A percentile compares a stretch with the other conserved stretches of the same genome.
These are phyloP conservation scores for Semnornis frantzii DNA, from an alignment of 2,113 vertebrate species.

Conservation along the genomic window DNA sequence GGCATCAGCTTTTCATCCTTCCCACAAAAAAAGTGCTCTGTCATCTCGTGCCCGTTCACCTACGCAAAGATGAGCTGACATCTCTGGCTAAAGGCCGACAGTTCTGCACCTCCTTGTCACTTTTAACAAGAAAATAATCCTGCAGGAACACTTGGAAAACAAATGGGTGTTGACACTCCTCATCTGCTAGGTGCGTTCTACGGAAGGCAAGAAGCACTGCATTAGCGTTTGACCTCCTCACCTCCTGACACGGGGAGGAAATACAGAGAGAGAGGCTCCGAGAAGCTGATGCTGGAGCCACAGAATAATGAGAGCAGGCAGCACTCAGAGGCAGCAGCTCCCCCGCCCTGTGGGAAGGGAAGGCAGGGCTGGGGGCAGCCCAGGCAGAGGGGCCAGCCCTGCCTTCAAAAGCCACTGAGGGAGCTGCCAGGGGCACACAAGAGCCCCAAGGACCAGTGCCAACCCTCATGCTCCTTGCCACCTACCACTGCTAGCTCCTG, in stretches of 20 bases:
- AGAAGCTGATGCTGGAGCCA: conserved; percentile 21
- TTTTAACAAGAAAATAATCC: conserved; percentile 71
- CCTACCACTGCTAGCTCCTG: accelerated
- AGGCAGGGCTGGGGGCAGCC: neutral
- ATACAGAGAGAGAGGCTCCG: neutral
- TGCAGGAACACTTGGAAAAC: conserved; percentile 60
- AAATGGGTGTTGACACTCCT: conserved; percentile 66
- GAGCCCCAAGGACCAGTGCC: accelerated
- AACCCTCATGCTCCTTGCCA: neutral
- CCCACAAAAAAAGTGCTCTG: conserved; percentile 38
- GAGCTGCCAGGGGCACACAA: neutral
- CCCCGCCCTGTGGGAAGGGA: accelerated
- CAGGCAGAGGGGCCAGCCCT: neutral
- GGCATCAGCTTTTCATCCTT: conserved; percentile 26
- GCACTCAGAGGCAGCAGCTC: neutral
- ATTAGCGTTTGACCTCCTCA: conserved; percentile 56
- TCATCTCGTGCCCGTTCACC: conserved; percentile 27
- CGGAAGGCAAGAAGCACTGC: conserved; percentile 45
- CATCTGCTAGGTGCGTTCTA: conserved; percentile 56
- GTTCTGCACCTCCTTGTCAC: conserved; percentile 64
- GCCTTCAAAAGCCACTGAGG: accelerated
- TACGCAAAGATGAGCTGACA: conserved; percentile 49
- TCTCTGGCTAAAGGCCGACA: conserved; percentile 51
- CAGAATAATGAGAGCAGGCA: neutral
- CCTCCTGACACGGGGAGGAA: conserved; percentile 36